A percentile compares a stretch with the other conserved stretches of the same genome.
phyloP scores from a whole-genome alignment of 2,797 vertebrate species.

The Sebastes alutus region DNA sequence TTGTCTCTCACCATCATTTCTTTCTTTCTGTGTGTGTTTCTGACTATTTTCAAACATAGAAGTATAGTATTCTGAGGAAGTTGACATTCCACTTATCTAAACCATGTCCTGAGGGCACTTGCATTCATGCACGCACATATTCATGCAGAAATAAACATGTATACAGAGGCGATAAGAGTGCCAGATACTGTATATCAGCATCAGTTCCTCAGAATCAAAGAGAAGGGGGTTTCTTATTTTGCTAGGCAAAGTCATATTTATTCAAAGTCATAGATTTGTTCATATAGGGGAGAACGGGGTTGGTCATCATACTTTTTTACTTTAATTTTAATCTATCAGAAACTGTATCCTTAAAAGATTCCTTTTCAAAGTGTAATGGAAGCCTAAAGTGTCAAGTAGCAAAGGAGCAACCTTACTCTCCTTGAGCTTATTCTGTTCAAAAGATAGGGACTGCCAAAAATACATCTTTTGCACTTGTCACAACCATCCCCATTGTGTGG shows the following conservation, averaged over 20 bases:
- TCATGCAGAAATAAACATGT: neutral
- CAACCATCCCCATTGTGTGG: too few species aligned
- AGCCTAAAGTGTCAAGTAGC: too few species aligned
- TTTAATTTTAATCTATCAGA: too few species aligned
- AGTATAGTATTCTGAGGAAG: constrained; percentile 19
- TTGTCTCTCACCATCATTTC: neutral
- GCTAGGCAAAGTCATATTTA: neutral
- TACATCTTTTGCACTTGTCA: too few species aligned
- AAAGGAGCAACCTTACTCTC: too few species aligned
- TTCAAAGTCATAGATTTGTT: neutral
- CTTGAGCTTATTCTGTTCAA: too few species aligned
- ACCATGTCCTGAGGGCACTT: constrained; percentile 11
- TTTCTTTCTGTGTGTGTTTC: constrained; percentile 1
- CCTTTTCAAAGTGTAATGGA: too few species aligned
- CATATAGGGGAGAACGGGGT: neutral
- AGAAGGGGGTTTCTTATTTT: neutral
- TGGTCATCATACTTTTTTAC: too few species aligned
- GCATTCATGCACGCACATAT: neutral
- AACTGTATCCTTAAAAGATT: too few species aligned
- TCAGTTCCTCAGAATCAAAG: neutral
- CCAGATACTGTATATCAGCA: neutral
- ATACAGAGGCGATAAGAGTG: neutral
- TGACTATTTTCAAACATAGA: neutral
- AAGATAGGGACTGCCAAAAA: too few species aligned
- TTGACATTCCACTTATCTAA: constrained; percentile 20